Conservation (phyloP, 2,797 vertebrate genomes). For the Calcarius lapponicus region DNA sequence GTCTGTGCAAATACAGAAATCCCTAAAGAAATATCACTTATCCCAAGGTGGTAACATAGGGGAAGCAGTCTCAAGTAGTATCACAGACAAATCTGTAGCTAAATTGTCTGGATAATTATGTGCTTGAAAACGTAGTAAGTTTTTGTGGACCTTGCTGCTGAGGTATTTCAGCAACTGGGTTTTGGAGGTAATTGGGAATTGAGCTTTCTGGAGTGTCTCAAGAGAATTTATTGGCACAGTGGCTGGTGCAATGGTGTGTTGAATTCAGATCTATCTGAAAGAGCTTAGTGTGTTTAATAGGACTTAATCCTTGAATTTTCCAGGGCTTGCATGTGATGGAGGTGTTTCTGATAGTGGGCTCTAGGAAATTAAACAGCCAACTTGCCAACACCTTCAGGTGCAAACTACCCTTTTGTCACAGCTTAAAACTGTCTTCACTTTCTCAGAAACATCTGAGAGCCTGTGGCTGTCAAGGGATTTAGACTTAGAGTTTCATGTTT, state of each 20-base stretch:
- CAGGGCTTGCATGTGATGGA: neutral
- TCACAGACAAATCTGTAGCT: neutral
- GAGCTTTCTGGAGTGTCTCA: neutral
- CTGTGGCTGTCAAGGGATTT: neutral
- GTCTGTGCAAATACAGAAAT: conserved; percentile 49
- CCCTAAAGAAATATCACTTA: conserved; percentile 23
- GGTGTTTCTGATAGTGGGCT: neutral
- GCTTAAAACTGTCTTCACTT: neutral
- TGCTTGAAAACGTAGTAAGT: neutral
- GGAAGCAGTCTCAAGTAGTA: neutral
- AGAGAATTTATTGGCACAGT: neutral
- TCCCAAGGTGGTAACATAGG: neutral
- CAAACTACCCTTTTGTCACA: neutral
- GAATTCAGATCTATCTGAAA: neutral
- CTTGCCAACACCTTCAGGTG: neutral
- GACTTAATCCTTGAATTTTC: neutral
- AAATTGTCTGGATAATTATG: neutral
- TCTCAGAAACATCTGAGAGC: neutral
- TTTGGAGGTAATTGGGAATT: neutral
- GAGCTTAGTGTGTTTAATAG: neutral
- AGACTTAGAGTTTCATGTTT: neutral
- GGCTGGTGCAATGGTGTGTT: neutral
- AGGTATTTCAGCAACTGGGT: neutral
- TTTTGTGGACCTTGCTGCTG: neutral
- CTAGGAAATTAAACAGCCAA: neutral